Base-by-base conservation (phyloP, 2,888 invertebrate genomes). In the Cylindroiulus punctatus region DNA sequence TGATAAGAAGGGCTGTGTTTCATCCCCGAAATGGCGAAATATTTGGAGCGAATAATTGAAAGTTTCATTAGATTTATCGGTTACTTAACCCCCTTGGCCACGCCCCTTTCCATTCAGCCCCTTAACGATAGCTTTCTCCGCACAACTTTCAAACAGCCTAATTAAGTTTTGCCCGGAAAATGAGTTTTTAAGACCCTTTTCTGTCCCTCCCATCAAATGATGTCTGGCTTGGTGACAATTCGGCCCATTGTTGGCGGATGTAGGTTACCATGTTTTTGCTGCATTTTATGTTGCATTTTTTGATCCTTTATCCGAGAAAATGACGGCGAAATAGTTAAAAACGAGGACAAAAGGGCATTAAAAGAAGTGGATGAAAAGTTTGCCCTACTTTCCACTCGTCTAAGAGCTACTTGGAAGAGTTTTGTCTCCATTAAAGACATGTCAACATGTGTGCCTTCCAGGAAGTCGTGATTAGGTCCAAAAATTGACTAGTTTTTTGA, bases 31-130 rank as follows among this genome's bases (percentile, higher is more conserved):
- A 57, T 22, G 8, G 57, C 22, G 17, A 57, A 57, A n/a, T 57
- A 57, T 57, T 57, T 57, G 57, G 57, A 57, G 57, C 57, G 57
- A 57, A 22, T 57, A 57, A 57, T 57, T 57, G 57, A 57, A 57
- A n/a, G 7, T 57, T 57, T 57, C 12, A 5, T 57, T 7, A 4
- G 57, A 57, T 57, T 57, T 57, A 57, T 57, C 57, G 57, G 57
- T 57, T 57, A 22, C 57, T 57, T 57, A 57, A 57, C 57, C 57
- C 7, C 57, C 57, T 22, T 22, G 8, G 8, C 57, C 57, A 57
- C 57, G 57, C 57, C 57, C 22, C n/a, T 22, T 7, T 47, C 47
- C 12, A n/a, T n/a, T 47, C 47, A 12, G 17, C 47, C 17, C 22
- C 22, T 8, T 22, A 57, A 57, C 57, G n/a, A 10, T 0, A 57